Percentiles rank a stretch among this genome's conserved stretches.
Evolutionary conservation across 2,797 vertebrate species (phyloP).

Genomic region (Amphiprion clarkii): DNA sequence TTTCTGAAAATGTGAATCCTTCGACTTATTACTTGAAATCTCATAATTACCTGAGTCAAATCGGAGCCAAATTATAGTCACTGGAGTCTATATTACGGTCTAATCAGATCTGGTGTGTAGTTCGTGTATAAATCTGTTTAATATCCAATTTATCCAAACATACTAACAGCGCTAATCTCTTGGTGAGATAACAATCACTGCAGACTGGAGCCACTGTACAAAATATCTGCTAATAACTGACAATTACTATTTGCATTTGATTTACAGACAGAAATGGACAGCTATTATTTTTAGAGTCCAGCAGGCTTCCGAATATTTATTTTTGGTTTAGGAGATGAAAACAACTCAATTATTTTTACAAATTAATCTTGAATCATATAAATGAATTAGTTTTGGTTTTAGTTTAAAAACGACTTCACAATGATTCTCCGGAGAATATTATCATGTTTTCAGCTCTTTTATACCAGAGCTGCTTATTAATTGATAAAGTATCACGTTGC

Average conservation of each 20-base stretch:
- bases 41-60: not conserved
- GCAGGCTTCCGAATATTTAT: constrained; percentile 1
- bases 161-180: not conserved
- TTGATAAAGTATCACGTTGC: not conserved
- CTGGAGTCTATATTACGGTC: not conserved
- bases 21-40: constrained; percentile 21
- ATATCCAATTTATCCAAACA: too few species aligned
- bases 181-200: not conserved
- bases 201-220: not conserved
- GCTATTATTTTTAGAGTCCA: not conserved
- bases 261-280: not conserved
- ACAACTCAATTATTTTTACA: constrained; percentile 14
- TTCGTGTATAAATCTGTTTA: too few species aligned
- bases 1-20: constrained; percentile 20
- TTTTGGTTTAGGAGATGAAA: constrained; percentile 11
- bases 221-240: not conserved
- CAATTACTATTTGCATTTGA: not conserved
- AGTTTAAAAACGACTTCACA: not conserved
- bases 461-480: not conserved
- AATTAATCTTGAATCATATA: constrained; percentile 13
- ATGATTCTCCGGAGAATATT: not conserved
- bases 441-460: constrained; percentile 5
- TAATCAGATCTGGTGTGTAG: not conserved
- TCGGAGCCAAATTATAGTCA: not conserved
- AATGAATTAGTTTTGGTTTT: constrained; percentile 6